Percentiles rank a stretch among this genome's conserved stretches.
phyloP scores from a whole-genome alignment of 2,113 vertebrate species.

The Burhinus bistriatus region DNA sequence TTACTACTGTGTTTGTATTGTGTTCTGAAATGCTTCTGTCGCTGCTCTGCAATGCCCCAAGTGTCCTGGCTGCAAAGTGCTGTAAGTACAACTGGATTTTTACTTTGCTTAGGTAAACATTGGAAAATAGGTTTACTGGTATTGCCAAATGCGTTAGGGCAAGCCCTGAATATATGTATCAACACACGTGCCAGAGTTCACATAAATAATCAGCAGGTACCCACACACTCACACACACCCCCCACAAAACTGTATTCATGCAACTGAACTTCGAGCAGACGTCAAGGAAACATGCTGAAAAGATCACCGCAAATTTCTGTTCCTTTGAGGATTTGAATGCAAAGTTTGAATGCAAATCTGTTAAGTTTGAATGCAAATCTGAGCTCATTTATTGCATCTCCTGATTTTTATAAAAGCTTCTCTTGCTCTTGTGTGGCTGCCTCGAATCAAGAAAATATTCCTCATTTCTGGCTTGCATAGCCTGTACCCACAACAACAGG shows the following conservation, averaged over 20 bases:
- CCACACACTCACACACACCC: background rate
- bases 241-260: background rate
- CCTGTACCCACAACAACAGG: background rate
- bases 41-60: conserved; percentile 59
- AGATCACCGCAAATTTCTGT: background rate
- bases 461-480: background rate
- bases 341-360: background rate
- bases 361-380: background rate
- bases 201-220: background rate
- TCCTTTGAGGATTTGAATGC: background rate
- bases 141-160: background rate
- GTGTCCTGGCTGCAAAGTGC: conserved; percentile 36
- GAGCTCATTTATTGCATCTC: background rate
- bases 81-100: background rate
- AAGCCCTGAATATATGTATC: background rate
- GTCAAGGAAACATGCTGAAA: background rate
- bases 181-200: background rate
- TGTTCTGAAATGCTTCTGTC: background rate
- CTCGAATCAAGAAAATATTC: background rate
- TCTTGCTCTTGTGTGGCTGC: background rate
- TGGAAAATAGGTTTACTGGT: background rate
- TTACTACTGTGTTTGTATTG: background rate
- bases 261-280: background rate
- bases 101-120: background rate
- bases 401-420: background rate